A percentile compares a stretch with the other conserved stretches of the same genome.
These are phyloP conservation scores for Drosophila tristis DNA, from an alignment of 1,140 invertebrate genomes.

Conservation along the genomic window DNA sequence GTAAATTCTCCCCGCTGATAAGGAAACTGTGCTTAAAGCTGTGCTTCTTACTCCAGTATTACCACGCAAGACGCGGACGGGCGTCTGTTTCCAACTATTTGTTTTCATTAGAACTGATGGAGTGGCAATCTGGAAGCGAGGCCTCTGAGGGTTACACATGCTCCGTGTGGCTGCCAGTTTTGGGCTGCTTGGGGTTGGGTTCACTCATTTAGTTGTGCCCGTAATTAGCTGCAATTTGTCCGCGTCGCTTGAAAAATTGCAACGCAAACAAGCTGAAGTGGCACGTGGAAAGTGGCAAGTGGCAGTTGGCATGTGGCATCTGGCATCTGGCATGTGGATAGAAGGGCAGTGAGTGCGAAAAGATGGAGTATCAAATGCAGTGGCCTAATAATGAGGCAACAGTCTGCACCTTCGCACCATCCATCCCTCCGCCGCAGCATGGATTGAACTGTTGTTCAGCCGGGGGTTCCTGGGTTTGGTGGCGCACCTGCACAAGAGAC, in stretches of 20 bases:
- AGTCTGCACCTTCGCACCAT: conserved; percentile 2
- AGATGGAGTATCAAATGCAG: conserved; percentile 51
- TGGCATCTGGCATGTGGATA: neutral
- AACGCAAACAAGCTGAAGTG: conserved; percentile 64
- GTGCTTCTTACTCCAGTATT: neutral
- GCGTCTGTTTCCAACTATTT: conserved; percentile 4
- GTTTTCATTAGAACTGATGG: conserved; percentile 42
- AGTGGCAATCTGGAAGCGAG: conserved; percentile 35
- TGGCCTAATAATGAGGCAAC: conserved; percentile 38
- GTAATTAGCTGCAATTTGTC: conserved; percentile 78
- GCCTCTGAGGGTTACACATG: neutral
- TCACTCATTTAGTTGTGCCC: conserved; percentile 15
- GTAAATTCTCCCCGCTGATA: no score
- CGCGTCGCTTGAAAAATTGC: conserved; percentile 63
- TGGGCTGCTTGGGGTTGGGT: neutral
- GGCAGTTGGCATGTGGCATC: no score
- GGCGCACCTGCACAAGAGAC: conserved; percentile 44
- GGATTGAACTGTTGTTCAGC: conserved; percentile 1
- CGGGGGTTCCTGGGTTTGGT: neutral
- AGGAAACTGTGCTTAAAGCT: neutral
- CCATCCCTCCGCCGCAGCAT: neutral
- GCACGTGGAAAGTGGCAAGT: conserved; percentile 32
- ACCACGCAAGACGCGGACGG: neutral
- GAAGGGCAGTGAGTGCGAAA: neutral
- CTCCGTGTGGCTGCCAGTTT: neutral